phyloP scores from a whole-genome alignment of 2,113 vertebrate species.

The Syngnathus scovelli region DNA sequence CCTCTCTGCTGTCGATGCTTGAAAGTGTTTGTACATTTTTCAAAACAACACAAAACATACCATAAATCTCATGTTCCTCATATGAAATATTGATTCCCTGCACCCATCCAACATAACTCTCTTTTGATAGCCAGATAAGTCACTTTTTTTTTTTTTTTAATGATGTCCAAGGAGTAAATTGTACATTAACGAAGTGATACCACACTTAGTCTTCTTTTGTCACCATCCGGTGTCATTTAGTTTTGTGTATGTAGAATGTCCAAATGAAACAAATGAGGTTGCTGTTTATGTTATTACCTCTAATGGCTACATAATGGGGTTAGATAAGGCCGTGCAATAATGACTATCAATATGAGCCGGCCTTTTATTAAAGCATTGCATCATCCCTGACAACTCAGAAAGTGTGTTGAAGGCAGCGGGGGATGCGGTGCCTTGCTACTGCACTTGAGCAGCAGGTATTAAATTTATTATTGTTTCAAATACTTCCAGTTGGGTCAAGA shows the following conservation, averaged over 20 bases:
- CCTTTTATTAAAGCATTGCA: slow-evolving; percentile 76
- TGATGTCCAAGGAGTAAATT: slow-evolving; percentile 9
- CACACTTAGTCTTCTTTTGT: slow-evolving; percentile 45
- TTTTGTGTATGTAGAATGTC: slow-evolving; percentile 54
- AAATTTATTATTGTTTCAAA: background rate
- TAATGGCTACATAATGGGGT: slow-evolving; percentile 75
- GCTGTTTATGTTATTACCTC: slow-evolving; percentile 64
- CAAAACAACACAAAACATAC: slow-evolving; percentile 21
- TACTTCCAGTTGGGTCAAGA: background rate
- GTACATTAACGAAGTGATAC: slow-evolving; percentile 5
- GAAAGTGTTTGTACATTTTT: slow-evolving; percentile 8
- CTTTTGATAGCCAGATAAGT: slow-evolving; percentile 37
- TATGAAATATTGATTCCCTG: slow-evolving; percentile 50
- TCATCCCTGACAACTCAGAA: slow-evolving; percentile 69
- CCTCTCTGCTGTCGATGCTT: slow-evolving; percentile 36
- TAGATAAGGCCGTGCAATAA: slow-evolving; percentile 66
- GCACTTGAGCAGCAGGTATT: slow-evolving; percentile 13
- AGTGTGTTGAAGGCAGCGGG: slow-evolving; percentile 27
- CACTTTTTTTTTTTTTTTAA: slow-evolving; percentile 10
- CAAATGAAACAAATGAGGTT: slow-evolving; percentile 75
- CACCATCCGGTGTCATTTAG: slow-evolving; percentile 50
- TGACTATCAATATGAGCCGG: slow-evolving; percentile 71
- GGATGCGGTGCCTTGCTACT: slow-evolving; percentile 14
- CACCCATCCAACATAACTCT: slow-evolving; percentile 32
- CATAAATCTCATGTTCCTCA: slow-evolving; percentile 42